Base-by-base conservation (phyloP, 1,140 invertebrate genomes). In the Coboldia fuscipes region DNA sequence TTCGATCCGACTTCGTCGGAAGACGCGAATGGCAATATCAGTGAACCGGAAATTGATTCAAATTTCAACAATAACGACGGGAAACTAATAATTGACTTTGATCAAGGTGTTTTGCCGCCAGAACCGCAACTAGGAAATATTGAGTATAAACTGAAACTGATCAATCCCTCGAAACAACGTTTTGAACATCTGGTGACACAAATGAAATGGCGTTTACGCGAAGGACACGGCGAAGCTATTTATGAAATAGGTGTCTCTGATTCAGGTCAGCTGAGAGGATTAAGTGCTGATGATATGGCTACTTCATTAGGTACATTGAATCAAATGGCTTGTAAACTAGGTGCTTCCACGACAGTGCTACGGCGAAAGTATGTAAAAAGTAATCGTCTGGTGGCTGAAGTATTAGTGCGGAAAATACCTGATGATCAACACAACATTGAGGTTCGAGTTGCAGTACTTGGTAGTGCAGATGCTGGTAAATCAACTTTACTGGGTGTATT, bases 181-280 rank as follows among this genome's bases (percentile, higher is more conserved):
- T 86, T 90, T 50, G 78, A 89, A 55, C 81, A 86, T 55, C 56
- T 90, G 19, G 82, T 89, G 1, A 88, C 84, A 0, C 84, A 90
- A 70, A 70, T 89, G 65, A 86, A 88, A 61, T 89, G 84, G 84
- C 63, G 83, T 10, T 60, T 88, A 7, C 64, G 77, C 1, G 83
- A 86, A 46, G 84, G 84, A 10, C 75, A 82, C 35, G 92, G 92
- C 5, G 84, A 90, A 55, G 89, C 89, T 1, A 85, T 97, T 41
- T 97, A 97, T 61, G 85, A 93, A 61, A 84, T 96, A 32, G 89
- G 90, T 0, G 90, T 97, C 0, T 81, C 88, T 38, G 92, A 97
- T 57, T 86, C 79, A 55, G 92, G 92, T 1, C 63, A 73, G 18
- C 54, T 94, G 39, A 67, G 77, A 9, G 89, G 90, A 7, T 61